Evolutionary conservation across 2,888 invertebrate species (phyloP).

Genomic region (Agrochola macilenta): DNA sequence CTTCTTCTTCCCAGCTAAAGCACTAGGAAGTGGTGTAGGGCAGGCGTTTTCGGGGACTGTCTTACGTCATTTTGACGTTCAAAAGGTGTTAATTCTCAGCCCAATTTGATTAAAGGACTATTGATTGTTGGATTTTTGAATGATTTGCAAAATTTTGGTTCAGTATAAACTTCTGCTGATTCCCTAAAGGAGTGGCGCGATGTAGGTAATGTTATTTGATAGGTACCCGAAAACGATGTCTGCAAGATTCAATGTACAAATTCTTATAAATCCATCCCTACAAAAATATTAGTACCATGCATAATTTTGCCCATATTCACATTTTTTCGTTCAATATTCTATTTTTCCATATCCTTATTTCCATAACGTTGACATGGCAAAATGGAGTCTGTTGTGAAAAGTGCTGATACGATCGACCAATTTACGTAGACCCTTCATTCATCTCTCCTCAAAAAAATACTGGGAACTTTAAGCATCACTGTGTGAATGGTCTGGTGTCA

Average conservation of each 20-base stretch:
- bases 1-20: no score
- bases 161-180: no score
- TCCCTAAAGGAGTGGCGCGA: no score
- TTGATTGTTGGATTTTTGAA: no score
- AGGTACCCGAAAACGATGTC: not conserved
- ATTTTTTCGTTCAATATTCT: slow-evolving; percentile 38
- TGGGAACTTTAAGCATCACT: not conserved
- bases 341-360: slow-evolving; percentile 49
- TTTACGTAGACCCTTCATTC: slow-evolving; percentile 22
- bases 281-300: slow-evolving; percentile 22
- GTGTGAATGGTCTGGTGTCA: slow-evolving; percentile 10
- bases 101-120: no score
- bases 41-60: no score
- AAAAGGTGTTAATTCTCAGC: no score
- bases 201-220: no score
- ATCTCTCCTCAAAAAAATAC: not conserved
- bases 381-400: slow-evolving; percentile 45
- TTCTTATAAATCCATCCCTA: not conserved
- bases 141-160: no score
- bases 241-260: not conserved
- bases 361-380: slow-evolving; percentile 54
- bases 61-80: no score
- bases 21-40: no score
- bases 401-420: slow-evolving; percentile 30
- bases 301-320: slow-evolving; percentile 32